Evolutionary conservation across 2,797 vertebrate genomes (phyloP).

Genomic region (Diplodus sargus): DNA sequence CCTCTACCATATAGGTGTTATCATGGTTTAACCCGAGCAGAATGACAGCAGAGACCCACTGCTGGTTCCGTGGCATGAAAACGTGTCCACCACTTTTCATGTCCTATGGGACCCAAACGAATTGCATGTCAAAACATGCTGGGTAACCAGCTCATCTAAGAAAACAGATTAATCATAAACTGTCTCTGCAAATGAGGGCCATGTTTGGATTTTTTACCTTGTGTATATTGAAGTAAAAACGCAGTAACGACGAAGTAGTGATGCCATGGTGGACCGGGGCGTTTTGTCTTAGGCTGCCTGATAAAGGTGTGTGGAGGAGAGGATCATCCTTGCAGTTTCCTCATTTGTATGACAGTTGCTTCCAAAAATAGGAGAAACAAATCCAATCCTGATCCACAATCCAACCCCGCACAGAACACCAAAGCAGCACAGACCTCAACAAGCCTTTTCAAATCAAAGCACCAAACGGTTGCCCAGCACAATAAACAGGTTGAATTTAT

Average conservation of each 20-base stretch:
- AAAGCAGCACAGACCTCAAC: constrained; percentile 18
- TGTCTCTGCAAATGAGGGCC: background rate
- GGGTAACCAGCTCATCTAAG: too few species aligned
- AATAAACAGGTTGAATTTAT: background rate
- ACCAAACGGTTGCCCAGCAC: background rate
- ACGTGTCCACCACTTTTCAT: background rate
- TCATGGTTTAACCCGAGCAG: background rate
- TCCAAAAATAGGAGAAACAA: too few species aligned
- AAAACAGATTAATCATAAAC: too few species aligned
- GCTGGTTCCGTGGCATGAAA: background rate
- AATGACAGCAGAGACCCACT: background rate
- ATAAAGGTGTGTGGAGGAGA: too few species aligned
- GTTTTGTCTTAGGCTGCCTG: background rate
- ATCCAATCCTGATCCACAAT: background rate
- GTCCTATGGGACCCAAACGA: too few species aligned
- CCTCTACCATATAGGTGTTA: too few species aligned
- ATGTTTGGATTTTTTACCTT: too few species aligned
- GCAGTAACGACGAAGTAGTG: background rate
- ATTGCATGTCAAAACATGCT: too few species aligned
- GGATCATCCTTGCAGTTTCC: too few species aligned
- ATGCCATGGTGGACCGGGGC: background rate
- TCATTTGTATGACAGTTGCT: too few species aligned
- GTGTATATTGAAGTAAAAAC: background rate
- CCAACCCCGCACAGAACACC: background rate
- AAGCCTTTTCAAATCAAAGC: constrained; percentile 36